A percentile compares a stretch with the other conserved stretches of the same genome.
These are phyloP conservation scores for Sarcophaga rosellei DNA, from an alignment of 2,888 invertebrate species.

Conservation along the genomic window DNA sequence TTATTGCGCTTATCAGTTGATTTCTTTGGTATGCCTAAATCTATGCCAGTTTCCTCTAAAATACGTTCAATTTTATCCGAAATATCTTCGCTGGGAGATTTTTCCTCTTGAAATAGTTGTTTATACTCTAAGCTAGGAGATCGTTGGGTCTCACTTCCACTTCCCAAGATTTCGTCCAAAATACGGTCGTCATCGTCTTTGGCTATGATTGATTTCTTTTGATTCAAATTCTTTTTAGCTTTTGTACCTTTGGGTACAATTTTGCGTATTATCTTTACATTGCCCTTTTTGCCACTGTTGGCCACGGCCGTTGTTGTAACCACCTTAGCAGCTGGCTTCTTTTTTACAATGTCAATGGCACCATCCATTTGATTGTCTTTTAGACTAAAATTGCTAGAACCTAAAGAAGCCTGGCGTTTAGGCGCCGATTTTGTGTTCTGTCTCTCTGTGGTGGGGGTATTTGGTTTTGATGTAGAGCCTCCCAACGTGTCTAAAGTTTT, in stretches of 20 bases:
- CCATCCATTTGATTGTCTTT: slow-evolving; percentile 81
- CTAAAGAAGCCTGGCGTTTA: slow-evolving; percentile 72
- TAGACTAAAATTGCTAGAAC: slow-evolving; percentile 74
- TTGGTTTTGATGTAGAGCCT: not conserved
- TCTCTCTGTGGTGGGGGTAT: not conserved
- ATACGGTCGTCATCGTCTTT: slow-evolving; percentile 77
- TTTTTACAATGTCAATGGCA: slow-evolving; percentile 77
- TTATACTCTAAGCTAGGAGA: slow-evolving; percentile 80
- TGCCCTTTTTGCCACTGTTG: slow-evolving; percentile 73
- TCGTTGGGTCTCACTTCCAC: slow-evolving; percentile 72
- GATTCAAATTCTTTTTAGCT: slow-evolving; percentile 69
- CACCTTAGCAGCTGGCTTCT: slow-evolving; percentile 71
- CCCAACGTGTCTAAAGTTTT: slow-evolving; percentile 52
- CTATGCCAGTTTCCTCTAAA: slow-evolving; percentile 77
- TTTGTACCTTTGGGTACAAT: slow-evolving; percentile 78
- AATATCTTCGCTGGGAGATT: slow-evolving; percentile 79
- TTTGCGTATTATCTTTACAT: slow-evolving; percentile 77
- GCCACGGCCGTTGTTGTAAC: slow-evolving; percentile 69
- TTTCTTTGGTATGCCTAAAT: slow-evolving; percentile 73
- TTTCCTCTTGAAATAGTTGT: slow-evolving; percentile 79
- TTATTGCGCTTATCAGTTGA: slow-evolving; percentile 73
- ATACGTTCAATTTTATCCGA: slow-evolving; percentile 80
- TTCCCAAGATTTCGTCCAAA: slow-evolving; percentile 78
- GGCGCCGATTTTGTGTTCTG: slow-evolving; percentile 35
- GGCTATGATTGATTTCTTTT: slow-evolving; percentile 52